Evolutionary conservation across 2,888 invertebrate species (phyloP).

Genomic region (Julus scandinavius): DNA sequence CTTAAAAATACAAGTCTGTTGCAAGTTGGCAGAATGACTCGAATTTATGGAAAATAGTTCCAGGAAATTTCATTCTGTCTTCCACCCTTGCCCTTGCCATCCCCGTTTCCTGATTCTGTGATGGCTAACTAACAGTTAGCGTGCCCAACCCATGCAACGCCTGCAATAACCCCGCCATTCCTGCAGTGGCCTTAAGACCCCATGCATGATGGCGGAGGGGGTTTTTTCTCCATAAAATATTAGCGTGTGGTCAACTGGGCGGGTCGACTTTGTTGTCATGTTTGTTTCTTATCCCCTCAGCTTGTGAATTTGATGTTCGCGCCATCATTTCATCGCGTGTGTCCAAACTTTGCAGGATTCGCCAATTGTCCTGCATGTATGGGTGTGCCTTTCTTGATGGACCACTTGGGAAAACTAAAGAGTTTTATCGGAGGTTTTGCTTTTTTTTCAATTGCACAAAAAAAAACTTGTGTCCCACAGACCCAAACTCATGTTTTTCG

Average conservation of each 20-base stretch:
- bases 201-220: neutral
- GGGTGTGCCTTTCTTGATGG: slow-evolving; percentile 42
- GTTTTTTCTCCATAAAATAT: slow-evolving; percentile 48
- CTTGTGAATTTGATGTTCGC: slow-evolving; percentile 16
- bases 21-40: slow-evolving; percentile 17
- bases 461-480: neutral
- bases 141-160: slow-evolving; percentile 34
- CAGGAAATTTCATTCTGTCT: neutral
- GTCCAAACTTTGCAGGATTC: neutral
- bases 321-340: slow-evolving; percentile 47
- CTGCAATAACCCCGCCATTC: slow-evolving; percentile 30
- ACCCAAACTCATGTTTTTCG: neutral
- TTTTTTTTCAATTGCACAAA: neutral
- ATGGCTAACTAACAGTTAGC: slow-evolving; percentile 2
- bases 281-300: slow-evolving; percentile 45
- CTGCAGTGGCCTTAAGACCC: slow-evolving; percentile 32
- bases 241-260: slow-evolving; percentile 50
- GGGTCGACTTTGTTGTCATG: slow-evolving; percentile 55
- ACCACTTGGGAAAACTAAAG: neutral
- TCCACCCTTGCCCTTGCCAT: neutral
- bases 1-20: neutral
- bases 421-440: neutral
- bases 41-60: slow-evolving; percentile 9
- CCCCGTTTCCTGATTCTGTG: slow-evolving; percentile 25
- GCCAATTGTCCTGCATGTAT: neutral